Percentiles rank a stretch among this genome's conserved stretches.
Conservation (phyloP, 2,113 vertebrate genomes). For the Leucoraja erinaceus region DNA sequence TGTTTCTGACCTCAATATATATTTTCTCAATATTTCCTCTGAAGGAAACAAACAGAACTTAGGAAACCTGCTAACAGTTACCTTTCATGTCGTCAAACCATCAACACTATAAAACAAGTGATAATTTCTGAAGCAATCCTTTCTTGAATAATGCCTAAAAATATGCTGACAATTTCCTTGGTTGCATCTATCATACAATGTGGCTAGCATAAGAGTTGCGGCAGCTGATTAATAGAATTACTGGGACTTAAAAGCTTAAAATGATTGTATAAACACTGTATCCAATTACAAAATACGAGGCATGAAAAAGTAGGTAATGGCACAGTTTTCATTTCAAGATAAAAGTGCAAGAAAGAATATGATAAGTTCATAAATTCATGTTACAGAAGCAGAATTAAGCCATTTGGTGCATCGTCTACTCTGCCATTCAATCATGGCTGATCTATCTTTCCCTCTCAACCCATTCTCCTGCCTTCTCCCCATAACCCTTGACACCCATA, state of each 20-base stretch:
- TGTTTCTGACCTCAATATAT: neutral
- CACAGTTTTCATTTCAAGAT: no score
- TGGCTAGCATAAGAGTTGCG: neutral
- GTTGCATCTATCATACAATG: neutral
- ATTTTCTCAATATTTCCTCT: neutral
- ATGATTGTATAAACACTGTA: neutral
- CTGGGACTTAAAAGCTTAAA: neutral
- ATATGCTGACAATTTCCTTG: neutral
- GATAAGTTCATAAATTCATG: no score
- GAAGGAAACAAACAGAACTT: neutral
- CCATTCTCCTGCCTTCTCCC: no score
- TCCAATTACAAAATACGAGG: no score
- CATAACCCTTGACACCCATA: no score
- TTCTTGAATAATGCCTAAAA: neutral
- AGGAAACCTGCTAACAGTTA: neutral
- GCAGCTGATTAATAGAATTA: neutral
- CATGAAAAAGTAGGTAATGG: no score
- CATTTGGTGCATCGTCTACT: no score
- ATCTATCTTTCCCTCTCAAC: no score
- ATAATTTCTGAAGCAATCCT: neutral
- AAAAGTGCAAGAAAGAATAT: no score
- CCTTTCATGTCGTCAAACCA: neutral
- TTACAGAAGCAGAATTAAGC: no score
- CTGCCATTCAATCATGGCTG: no score
- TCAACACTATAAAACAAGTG: neutral